phyloP scores from a whole-genome alignment of 2,113 vertebrate species.

The Nothoprocta perdicaria region DNA sequence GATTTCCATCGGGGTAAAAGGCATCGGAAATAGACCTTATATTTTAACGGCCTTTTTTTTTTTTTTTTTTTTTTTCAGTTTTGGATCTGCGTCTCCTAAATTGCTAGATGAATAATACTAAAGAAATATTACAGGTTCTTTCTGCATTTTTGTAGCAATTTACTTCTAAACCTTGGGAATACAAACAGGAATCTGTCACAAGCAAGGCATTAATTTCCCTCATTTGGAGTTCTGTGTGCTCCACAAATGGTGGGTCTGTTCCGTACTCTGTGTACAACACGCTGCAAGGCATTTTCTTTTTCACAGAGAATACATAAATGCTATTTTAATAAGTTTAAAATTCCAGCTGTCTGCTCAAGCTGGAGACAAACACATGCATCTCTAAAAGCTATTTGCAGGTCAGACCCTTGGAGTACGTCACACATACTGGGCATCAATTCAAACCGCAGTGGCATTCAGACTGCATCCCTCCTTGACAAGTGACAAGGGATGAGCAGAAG shows the following conservation, averaged over 20 bases:
- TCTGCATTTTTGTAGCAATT: slow-evolving; percentile 50
- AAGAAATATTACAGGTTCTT: slow-evolving; percentile 23
- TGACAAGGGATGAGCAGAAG: neutral
- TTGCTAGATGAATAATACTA: slow-evolving; percentile 39
- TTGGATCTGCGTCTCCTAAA: slow-evolving; percentile 12
- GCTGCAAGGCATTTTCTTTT: neutral
- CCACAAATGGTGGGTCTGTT: accelerated
- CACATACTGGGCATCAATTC: accelerated
- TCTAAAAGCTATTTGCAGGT: accelerated
- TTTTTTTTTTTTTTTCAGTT: slow-evolving; percentile 36
- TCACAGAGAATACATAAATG: neutral
- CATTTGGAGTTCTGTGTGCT: neutral
- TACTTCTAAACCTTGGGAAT: slow-evolving; percentile 64
- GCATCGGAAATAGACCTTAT: neutral
- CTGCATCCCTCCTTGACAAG: neutral
- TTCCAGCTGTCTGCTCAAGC: accelerated
- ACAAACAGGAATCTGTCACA: slow-evolving; percentile 46
- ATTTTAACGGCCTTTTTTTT: slow-evolving; percentile 54
- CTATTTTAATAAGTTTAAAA: neutral
- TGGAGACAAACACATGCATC: accelerated
- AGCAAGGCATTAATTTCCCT: slow-evolving; percentile 43
- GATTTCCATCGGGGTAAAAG: slow-evolving; percentile 27
- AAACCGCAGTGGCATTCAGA: neutral
- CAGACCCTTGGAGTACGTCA: accelerated
- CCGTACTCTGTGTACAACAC: neutral